Base-by-base conservation (phyloP, 2,888 invertebrate genomes). In the Polymixis flavicincta region DNA sequence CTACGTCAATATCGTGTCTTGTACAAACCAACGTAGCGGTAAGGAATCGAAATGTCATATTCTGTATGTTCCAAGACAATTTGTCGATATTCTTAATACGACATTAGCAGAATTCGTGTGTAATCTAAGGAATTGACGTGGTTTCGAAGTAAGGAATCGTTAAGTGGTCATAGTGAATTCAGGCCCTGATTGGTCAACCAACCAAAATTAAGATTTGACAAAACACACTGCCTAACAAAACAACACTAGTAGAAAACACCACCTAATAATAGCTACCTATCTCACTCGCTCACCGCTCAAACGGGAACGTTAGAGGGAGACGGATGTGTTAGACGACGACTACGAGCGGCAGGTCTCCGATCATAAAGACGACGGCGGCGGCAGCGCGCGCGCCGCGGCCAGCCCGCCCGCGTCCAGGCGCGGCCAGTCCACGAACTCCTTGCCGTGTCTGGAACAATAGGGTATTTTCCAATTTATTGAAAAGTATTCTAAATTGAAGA, bases 381-480 rank as follows among this genome's bases (percentile, higher is more conserved):
- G 85, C 81, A 82, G 87, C 66, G 92, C 89, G n/a, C 93, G 92
- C 88, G 91, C 85, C 60, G 90, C 89, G 78, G 92, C 95, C 42
- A 94, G 86, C 0, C 96, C 96, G 65, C 94, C 95, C 82, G 92
- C 94, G 89, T 96, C 95, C 91, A 98, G 96, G 82, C 98, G 97
- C 17, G 99, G 99, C 96, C 98, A 98, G 95, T 99, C 99, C 67
- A 99, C 99, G 95, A 99, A 99, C 93, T 99, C 99, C 61, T 97
- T 97, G 83, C 99, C 99, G 93, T 99, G 98, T 89, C 98, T 96
- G 97, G 0, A 77, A 83, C 11, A 37, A 37, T 32, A 32, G 32
- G 32, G 32, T 32, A 32, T 32, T 32, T 32, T 32, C 32, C n/a
- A n/a, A n/a, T n/a, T n/a, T n/a, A n/a, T n/a, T n/a, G n/a, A n/a